Percentiles rank a stretch among this genome's conserved stretches.
Conservation (phyloP, 2,888 invertebrate genomes). For the Chymomyza caudatula region DNA sequence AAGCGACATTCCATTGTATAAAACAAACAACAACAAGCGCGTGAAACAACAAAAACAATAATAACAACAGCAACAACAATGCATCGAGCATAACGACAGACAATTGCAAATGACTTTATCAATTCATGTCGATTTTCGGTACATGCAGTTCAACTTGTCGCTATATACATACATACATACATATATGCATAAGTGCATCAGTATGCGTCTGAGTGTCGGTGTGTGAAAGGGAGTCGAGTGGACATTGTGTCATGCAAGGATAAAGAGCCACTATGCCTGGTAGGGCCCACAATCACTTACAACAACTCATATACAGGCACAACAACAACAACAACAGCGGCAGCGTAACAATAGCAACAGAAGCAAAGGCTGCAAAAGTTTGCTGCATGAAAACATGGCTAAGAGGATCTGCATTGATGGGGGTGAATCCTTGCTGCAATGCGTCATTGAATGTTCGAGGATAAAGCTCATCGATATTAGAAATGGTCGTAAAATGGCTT, state of each 20-base stretch:
- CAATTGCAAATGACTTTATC: conserved; percentile 72
- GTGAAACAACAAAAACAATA: conserved; percentile 48
- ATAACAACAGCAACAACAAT: conserved; percentile 17
- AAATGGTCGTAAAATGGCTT: neutral
- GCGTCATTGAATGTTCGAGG: conserved; percentile 1
- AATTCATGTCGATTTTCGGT: conserved; percentile 69
- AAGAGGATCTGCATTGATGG: conserved; percentile 14
- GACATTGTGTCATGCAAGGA: conserved; percentile 49
- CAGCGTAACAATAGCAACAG: conserved; percentile 11
- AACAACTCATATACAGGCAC: conserved; percentile 35
- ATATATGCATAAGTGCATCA: neutral
- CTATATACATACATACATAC: neutral
- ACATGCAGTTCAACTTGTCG: conserved; percentile 47
- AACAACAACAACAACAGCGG: conserved; percentile 38
- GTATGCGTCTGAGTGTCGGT: conserved; percentile 15
- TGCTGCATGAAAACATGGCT: neutral
- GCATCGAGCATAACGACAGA: conserved; percentile 58
- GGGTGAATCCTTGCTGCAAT: neutral
- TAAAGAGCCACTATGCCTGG: conserved; percentile 53
- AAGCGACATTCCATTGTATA: conserved; percentile 44
- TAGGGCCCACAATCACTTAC: conserved; percentile 51
- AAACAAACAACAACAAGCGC: conserved; percentile 59
- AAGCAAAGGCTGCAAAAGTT: neutral
- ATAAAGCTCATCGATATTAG: conserved; percentile 13
- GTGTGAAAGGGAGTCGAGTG: conserved; percentile 36